These are phyloP conservation scores for Dusona sp. DNA, from an alignment of 2,888 invertebrate genomes.

Conservation along the genomic window DNA sequence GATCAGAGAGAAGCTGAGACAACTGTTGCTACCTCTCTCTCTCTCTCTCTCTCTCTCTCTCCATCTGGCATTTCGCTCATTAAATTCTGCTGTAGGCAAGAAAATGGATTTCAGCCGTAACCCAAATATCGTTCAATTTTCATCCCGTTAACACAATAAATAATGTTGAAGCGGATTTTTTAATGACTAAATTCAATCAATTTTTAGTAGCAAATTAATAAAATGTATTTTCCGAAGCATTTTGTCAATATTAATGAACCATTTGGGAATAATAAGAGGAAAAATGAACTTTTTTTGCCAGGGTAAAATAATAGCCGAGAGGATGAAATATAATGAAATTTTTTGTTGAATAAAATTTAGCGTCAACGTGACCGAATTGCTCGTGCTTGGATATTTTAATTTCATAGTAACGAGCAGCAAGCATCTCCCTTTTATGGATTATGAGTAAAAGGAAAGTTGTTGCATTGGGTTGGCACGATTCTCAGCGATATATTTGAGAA, in stretches of 20 bases:
- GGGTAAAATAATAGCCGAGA: not conserved
- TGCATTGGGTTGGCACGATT: conserved; percentile 55
- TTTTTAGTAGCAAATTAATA: not conserved
- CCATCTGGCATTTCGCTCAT: not conserved
- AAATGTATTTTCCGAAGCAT: not conserved
- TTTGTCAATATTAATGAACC: not conserved
- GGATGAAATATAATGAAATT: not conserved
- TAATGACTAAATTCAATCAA: not conserved
- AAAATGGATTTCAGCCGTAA: not conserved
- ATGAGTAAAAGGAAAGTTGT: conserved; percentile 42
- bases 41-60: not conserved
- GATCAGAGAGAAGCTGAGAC: too few species aligned
- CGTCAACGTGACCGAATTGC: conserved; percentile 11
- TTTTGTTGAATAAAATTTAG: not conserved
- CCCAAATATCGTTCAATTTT: not conserved
- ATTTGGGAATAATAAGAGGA: not conserved
- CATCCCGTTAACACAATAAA: not conserved
- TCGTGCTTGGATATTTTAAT: conserved; percentile 18
- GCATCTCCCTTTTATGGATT: conserved; percentile 9
- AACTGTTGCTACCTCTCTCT: not conserved
- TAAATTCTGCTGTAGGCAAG: not conserved
- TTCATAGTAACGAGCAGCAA: conserved; percentile 17
- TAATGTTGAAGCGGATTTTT: not conserved
- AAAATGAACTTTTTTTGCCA: not conserved
- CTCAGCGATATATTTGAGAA: conserved; percentile 37